Conservation (phyloP, 2,113 vertebrate species). For the Anarhynchus alexandrinus region DNA sequence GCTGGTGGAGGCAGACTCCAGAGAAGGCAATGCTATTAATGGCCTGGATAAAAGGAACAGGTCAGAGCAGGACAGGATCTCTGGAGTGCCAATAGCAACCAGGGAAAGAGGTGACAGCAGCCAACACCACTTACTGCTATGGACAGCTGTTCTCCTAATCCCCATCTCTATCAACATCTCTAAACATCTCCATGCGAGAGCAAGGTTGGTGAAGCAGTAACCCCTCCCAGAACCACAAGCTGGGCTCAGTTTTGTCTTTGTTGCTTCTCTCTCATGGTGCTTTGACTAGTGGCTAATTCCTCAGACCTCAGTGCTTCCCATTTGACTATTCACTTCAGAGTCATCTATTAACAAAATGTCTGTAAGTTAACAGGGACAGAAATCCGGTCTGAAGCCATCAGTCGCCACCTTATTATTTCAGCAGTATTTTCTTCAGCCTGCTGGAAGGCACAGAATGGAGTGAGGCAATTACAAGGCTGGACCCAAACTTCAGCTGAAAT, state of each 20-base stretch:
- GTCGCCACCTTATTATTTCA: neutral
- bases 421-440: neutral
- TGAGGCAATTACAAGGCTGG: neutral
- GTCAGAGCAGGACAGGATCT: conserved; percentile 35
- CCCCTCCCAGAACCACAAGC: neutral
- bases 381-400: neutral
- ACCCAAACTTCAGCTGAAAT: neutral
- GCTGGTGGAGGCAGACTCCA: neutral
- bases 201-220: neutral
- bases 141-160: conserved; percentile 52
- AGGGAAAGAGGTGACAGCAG: neutral
- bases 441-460: neutral
- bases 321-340: neutral
- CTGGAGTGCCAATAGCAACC: neutral
- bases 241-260: conserved; percentile 17
- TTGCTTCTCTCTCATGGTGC: neutral
- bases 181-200: neutral
- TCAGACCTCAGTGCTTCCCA: neutral
- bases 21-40: conserved; percentile 16
- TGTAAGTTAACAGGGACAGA: neutral
- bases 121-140: neutral
- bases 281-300: conserved; percentile 43
- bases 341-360: neutral
- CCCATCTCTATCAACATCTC: conserved; percentile 17
- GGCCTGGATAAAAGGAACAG: conserved; percentile 14